Evolutionary conservation across 2,797 vertebrate genomes (phyloP), one percentile per base, ranked within the genome.

Genomic region (Rhynchotus rufescens): DNA sequence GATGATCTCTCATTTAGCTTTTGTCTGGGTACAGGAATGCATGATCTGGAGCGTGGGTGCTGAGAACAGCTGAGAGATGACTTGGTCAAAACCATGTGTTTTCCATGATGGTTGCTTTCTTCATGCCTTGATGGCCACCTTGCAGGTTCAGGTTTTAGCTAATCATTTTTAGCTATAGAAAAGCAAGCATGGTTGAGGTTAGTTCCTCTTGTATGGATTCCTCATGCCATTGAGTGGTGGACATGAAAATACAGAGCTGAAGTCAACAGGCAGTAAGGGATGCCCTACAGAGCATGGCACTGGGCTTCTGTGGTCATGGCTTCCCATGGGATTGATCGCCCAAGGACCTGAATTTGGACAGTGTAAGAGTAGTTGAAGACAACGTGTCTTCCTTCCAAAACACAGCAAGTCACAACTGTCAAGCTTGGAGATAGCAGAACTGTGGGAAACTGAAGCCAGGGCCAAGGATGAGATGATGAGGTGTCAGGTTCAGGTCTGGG

Each of bases 371-470:
- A 17, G 47, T 83, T 73, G 14, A 69, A 77, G 16, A 25, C 42
- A 16, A 2, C 14, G 20, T 61, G 15, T 4, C 26, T 32, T 69
- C 16, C 14, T 69, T 56, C 45, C 59, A 47, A 49, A 76, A 75
- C 74, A 57, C 45, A 73, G 25, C 0, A 0, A 82, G 40, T 65
- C 32, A 22, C 20, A 75, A 5, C 26, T 6, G 32, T 13, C 2
- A 3, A 52, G 85, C 4, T 59, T 64, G 80, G 30, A 73, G 74
- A 47, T 15, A 40, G 77, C 36, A n/a, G 65, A 6, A 78, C 79
- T 87, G 71, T 94, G 89, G 85, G 91, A 93, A 94, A 81, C 4
- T 11, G 36, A 49, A 88, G n/a, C 16, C 4, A 82, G 71, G 16
- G 36, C 77, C 25, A 21, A 88, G 89, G 77, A 28, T 4, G 71